phyloP scores from a whole-genome alignment of 1,140 invertebrate genomes.

The Brachionus asplanchnoidis region DNA sequence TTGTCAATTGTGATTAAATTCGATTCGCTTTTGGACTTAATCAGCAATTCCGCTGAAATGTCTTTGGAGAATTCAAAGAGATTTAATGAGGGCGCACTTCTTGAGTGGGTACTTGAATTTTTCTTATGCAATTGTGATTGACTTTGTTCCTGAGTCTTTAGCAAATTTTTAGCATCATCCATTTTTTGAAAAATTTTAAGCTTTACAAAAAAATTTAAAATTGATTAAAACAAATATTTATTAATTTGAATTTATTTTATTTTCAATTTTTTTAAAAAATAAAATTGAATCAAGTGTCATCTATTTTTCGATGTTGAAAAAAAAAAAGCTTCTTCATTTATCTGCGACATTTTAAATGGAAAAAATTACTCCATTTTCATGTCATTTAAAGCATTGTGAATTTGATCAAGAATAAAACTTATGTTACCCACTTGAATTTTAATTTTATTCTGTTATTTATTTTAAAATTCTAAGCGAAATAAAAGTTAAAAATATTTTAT shows the following conservation, averaged over 20 bases:
- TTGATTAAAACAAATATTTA: no score
- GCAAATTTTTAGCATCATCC: neutral
- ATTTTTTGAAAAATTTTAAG: neutral
- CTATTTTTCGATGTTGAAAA: neutral
- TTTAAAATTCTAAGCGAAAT: neutral
- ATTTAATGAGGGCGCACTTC: neutral
- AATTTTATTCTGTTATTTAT: neutral
- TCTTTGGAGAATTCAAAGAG: neutral
- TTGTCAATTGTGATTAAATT: neutral
- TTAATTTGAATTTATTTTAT: neutral
- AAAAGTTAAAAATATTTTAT: neutral
- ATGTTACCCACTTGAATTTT: neutral
- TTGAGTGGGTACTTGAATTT: neutral
- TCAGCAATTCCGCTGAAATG: neutral
- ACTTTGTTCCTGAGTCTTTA: neutral
- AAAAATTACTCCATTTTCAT: neutral
- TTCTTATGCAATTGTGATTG: neutral
- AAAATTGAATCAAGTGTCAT: neutral
- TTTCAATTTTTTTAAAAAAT: neutral
- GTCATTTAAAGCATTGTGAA: no score
- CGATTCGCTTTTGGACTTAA: constrained; percentile 4
- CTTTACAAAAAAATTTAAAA: neutral
- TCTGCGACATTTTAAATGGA: neutral
- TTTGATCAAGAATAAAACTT: neutral
- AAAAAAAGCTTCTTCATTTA: neutral